These are phyloP conservation scores for Garrulus glandarius DNA, from an alignment of 2,797 vertebrate genomes.

Conservation along the genomic window DNA sequence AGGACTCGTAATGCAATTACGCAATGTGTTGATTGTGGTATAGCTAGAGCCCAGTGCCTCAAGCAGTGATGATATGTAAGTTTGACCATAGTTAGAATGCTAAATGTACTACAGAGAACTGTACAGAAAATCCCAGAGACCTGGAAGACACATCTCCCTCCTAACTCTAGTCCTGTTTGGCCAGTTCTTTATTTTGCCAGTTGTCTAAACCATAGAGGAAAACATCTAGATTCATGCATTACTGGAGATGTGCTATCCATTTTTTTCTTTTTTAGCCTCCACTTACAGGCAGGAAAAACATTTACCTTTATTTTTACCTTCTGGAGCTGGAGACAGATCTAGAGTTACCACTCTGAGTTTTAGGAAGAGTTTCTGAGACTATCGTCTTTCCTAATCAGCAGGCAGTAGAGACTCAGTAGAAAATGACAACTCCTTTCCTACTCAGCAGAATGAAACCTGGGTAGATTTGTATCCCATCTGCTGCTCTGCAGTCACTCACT, in stretches of 20 bases:
- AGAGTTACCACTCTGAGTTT: not conserved
- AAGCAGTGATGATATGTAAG: not conserved
- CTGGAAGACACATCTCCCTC: not conserved
- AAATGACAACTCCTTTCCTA: not conserved
- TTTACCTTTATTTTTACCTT: not conserved
- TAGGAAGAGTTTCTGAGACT: not conserved
- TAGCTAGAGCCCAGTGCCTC: not conserved
- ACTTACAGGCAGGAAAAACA: not conserved
- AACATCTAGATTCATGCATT: not conserved
- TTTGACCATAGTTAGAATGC: not conserved
- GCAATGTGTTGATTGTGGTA: accelerated
- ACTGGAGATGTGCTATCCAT: not conserved
- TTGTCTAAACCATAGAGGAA: not conserved
- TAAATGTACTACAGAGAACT: not conserved
- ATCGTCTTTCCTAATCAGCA: accelerated
- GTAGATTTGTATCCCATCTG: not conserved
- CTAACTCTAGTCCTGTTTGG: too few species aligned
- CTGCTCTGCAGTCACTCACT: not conserved
- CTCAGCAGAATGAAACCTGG: not conserved
- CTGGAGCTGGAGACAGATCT: not conserved
- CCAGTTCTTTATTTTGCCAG: not conserved
- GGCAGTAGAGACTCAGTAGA: not conserved
- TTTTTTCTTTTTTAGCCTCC: not conserved
- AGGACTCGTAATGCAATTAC: too few species aligned
- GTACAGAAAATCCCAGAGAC: not conserved